A percentile compares a stretch with the other conserved stretches of the same genome.
phyloP scores from a whole-genome alignment of 2,797 vertebrate species.

The Acomys russatus region DNA sequence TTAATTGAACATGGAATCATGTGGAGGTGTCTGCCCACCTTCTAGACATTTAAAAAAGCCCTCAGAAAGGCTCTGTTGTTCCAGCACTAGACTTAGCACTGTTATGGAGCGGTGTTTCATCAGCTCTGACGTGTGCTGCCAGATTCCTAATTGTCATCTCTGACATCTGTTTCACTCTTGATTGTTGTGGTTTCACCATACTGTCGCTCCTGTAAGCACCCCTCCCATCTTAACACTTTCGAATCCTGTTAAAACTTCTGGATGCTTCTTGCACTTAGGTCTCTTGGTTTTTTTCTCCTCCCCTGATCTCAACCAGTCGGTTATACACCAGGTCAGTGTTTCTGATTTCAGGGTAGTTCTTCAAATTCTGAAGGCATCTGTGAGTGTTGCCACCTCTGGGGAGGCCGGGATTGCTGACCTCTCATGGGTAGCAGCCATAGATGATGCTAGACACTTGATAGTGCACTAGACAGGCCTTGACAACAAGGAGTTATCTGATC shows the following conservation, averaged over 20 bases:
- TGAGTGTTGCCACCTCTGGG: background rate
- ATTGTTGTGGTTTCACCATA: background rate
- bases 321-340: background rate
- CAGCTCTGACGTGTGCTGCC: constrained; percentile 52
- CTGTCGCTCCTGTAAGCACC: background rate
- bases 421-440: background rate
- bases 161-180: constrained; percentile 38
- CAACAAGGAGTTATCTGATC: background rate
- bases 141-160: background rate
- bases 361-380: constrained; percentile 41
- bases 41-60: constrained; percentile 79
- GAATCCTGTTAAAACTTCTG: background rate
- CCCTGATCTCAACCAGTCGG: background rate
- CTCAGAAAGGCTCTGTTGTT: background rate
- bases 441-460: background rate
- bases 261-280: background rate
- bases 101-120: background rate
- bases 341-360: constrained; percentile 6
- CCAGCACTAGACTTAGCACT: constrained; percentile 22
- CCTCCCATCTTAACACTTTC: background rate
- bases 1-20: constrained; percentile 75
- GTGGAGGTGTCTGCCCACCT: constrained; percentile 77
- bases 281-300: constrained; percentile 2
- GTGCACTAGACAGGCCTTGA: background rate
- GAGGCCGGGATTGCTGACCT: background rate